Evolutionary conservation across 1,140 invertebrate genomes (phyloP).

Genomic region (Ips nitidus): DNA sequence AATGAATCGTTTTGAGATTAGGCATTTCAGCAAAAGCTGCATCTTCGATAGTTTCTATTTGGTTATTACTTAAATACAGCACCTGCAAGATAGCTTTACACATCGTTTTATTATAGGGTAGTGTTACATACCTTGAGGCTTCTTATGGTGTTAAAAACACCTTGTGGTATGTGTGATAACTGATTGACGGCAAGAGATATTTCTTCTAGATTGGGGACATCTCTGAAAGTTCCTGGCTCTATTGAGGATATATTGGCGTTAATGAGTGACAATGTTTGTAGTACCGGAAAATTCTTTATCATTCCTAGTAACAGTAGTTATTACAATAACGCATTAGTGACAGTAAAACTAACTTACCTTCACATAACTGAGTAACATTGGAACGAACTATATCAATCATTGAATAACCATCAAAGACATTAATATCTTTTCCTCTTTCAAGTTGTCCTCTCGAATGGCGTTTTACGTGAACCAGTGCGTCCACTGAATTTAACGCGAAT

Average conservation of each 20-base stretch:
- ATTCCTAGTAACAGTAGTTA: conserved; percentile 20
- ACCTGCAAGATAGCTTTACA: neutral
- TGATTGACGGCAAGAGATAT: conserved; percentile 41
- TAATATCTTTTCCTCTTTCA: conserved; percentile 22
- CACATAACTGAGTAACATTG: conserved; percentile 38
- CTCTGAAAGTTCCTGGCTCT: conserved; percentile 33
- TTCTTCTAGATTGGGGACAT: conserved; percentile 32
- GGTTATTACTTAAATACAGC: conserved; percentile 38
- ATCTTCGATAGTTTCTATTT: conserved; percentile 36
- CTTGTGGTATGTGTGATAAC: conserved; percentile 25
- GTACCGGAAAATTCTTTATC: conserved; percentile 37
- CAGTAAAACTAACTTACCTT: conserved; percentile 19
- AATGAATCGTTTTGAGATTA: conserved; percentile 32
- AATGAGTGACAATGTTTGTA: conserved; percentile 34
- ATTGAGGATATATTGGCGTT: conserved; percentile 38
- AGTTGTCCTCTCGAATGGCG: conserved; percentile 9
- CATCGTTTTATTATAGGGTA: neutral
- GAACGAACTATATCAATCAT: conserved; percentile 35
- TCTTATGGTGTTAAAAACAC: conserved; percentile 35
- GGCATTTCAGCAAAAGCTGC: conserved; percentile 31
- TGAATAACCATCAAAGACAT: conserved; percentile 31
- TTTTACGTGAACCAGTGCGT: conserved; percentile 25
- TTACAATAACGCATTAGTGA: neutral
- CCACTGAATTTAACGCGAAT: conserved; percentile 28
- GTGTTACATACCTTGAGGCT: conserved; percentile 17